Conservation (phyloP, 2,888 invertebrate genomes). For the Stenichneumon culpator region DNA sequence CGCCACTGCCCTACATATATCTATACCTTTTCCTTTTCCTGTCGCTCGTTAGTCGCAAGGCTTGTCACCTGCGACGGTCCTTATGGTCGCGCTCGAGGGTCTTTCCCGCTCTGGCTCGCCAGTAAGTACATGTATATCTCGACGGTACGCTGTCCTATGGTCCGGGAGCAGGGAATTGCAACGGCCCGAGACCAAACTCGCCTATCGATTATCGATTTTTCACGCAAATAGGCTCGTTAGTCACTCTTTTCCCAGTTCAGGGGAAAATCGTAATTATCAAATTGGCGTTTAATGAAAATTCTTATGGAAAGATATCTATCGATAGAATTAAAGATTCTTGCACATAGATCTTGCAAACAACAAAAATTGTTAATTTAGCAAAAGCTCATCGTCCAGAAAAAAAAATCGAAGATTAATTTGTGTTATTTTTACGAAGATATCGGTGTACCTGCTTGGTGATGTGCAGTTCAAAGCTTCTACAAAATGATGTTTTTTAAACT, state of each 20-base stretch:
- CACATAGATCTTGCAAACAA: too few species aligned
- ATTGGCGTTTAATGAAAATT: neutral
- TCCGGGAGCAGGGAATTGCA: neutral
- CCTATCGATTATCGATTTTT: constrained; percentile 5
- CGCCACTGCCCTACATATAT: constrained; percentile 16
- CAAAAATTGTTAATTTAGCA: neutral
- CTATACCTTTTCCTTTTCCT: constrained; percentile 50
- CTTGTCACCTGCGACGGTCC: constrained; percentile 72
- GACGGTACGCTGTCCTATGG: neutral
- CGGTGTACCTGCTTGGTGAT: neutral
- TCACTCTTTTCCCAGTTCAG: neutral
- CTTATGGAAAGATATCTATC: too few species aligned
- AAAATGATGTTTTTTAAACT: too few species aligned
- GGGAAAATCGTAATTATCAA: neutral
- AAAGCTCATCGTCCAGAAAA: neutral
- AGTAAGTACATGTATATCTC: constrained; percentile 28
- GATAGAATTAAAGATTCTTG: too few species aligned
- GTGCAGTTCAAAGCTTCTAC: neutral
- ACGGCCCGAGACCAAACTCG: constrained; percentile 6
- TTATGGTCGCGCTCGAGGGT: constrained; percentile 45
- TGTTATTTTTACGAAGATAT: too few species aligned
- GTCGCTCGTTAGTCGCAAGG: constrained; percentile 67
- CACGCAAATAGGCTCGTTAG: neutral
- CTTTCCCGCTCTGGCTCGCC: constrained; percentile 31
- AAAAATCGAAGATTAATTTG: neutral